Percentiles rank a stretch among this genome's conserved stretches.
phyloP scores from a whole-genome alignment of 2,113 vertebrate species.

The Triplophysa dalaica region DNA sequence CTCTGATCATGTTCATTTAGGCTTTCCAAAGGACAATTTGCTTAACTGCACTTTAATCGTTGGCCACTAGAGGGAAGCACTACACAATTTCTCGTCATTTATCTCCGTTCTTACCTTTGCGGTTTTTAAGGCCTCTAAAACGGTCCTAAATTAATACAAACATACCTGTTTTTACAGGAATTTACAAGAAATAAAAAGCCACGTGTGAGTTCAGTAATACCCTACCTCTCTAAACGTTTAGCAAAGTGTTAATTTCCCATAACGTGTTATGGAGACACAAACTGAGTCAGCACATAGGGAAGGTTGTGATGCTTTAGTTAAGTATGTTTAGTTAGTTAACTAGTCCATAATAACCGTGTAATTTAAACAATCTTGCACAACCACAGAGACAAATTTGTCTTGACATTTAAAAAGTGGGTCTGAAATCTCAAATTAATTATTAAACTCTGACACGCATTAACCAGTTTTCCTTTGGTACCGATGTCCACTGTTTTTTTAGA shows the following conservation, averaged over 20 bases:
- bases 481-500: neutral
- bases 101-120: neutral
- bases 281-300: neutral
- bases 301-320: neutral
- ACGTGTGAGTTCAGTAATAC: too few species aligned
- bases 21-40: neutral
- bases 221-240: neutral
- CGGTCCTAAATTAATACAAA: neutral
- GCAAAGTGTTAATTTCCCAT: neutral
- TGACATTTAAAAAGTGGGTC: slow-evolving; percentile 1
- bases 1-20: too few species aligned
- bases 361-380: neutral
- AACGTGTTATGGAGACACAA: neutral
- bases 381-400: slow-evolving; percentile 3
- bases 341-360: neutral
- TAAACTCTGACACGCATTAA: neutral
- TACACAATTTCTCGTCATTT: neutral
- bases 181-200: too few species aligned
- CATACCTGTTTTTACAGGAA: too few species aligned
- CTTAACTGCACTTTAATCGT: neutral
- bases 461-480: neutral
- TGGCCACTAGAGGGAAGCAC: slow-evolving; percentile 15
- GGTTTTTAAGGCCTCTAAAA: neutral
- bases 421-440: neutral
- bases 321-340: slow-evolving; percentile 6